Base-by-base conservation (phyloP, 2,797 vertebrate genomes). In the Enteromius treurensis region DNA sequence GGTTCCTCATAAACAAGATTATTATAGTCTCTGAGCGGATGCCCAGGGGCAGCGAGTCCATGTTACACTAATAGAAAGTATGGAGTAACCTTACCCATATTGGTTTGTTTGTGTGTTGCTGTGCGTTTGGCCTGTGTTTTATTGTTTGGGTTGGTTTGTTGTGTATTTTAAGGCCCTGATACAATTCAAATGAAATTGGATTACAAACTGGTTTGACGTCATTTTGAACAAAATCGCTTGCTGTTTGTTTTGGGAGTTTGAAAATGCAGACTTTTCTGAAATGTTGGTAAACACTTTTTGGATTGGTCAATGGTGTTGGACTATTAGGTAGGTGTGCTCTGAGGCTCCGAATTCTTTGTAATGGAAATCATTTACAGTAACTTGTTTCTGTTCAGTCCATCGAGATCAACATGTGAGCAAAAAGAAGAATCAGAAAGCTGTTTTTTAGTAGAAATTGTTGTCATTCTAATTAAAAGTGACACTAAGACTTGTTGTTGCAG, bases 1-100 rank as follows among this genome's bases (percentile, higher is more conserved):
- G 17, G 75, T 73, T 68, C 74, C 65, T 83, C 55, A 77, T 86
- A 87, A 87, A 87, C 81, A 82, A 82, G 81, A 80, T 88, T 76
- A 85, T 84, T 87, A 84, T 86, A 80, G 82, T 68, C 81, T 82
- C 47, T 34, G 81, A 87, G 77, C 32, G 74, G 53, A 74, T 55
- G 67, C 32, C 73, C 68, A 37, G 68, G 74, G 51, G 34, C 67
- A 83, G 82, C 14, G 49, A 73, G 75, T 65, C 81, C 79, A 80
- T 42, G 29, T 47, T 77, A 84, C 84, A 75, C 26, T 84, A 86
- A 85, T 87, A 85, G 85, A 67, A 67, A 82, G 71, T 84, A 84
- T 85, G 73, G 84, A 81, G 82, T 83, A 85, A 84, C 80, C 81
- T 85, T 75, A 70, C 80, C 49, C n/a, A 45, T 65, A 58, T 76